These are phyloP conservation scores for Calidris pygmaea DNA, from an alignment of 2,113 vertebrate species.

Conservation along the genomic window DNA sequence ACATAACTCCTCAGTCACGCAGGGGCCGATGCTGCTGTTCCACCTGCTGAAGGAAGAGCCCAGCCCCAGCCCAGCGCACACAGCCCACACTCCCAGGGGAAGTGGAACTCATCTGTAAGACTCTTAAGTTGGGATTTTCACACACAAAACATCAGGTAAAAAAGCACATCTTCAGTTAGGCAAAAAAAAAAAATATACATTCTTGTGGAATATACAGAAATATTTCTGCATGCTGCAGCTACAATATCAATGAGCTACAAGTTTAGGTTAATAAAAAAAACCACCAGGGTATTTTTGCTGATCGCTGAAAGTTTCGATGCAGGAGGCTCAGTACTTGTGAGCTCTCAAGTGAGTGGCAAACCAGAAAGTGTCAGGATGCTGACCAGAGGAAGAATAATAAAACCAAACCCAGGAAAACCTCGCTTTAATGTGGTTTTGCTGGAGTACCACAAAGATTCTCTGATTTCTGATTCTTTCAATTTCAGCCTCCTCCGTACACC, in stretches of 20 bases:
- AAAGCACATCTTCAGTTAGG: not conserved
- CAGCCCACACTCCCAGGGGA: not conserved
- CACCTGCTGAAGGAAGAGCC: not conserved
- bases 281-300: not conserved
- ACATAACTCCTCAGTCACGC: rapidly evolving
- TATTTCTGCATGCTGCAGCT: not conserved
- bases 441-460: not conserved
- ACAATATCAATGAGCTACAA: not conserved
- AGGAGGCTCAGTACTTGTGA: not conserved
- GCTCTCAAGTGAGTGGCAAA: not conserved
- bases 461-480: not conserved
- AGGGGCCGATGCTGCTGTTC: not conserved
- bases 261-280: not conserved
- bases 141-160: not conserved
- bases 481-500: not conserved
- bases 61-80: not conserved
- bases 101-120: not conserved
- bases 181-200: not conserved
- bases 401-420: not conserved
- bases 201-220: not conserved
- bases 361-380: not conserved
- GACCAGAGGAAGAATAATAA: not conserved
- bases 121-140: not conserved
- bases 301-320: not conserved
- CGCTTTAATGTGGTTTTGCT: not conserved